A percentile compares a stretch with the other conserved stretches of the same genome.
These are phyloP conservation scores for Corythornis cristatus DNA, from an alignment of 2,113 vertebrate species.

Conservation along the genomic window DNA sequence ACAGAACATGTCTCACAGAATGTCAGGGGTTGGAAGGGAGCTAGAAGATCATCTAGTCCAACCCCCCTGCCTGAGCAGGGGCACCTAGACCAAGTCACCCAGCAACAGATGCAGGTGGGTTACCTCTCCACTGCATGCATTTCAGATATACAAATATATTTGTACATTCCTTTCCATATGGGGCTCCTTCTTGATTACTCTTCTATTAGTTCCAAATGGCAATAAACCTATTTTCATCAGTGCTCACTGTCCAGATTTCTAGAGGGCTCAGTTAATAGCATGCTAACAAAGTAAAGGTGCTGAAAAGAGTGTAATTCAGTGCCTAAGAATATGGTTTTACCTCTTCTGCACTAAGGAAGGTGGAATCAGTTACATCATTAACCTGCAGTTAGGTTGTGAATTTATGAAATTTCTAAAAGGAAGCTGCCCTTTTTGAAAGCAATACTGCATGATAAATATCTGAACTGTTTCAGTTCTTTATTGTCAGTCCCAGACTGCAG, in stretches of 20 bases:
- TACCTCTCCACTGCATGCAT: fast-evolving
- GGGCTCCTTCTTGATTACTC: background rate
- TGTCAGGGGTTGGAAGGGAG: too few relatives aligned
- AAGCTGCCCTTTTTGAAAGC: background rate
- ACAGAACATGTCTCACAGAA: too few relatives aligned
- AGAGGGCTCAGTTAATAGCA: background rate
- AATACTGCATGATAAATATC: background rate
- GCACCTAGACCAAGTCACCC: too few relatives aligned
- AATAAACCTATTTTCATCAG: background rate
- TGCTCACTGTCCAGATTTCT: background rate
- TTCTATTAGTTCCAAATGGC: background rate
- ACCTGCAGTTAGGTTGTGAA: background rate
- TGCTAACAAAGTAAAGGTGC: background rate
- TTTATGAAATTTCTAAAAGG: slow-evolving; percentile 8
- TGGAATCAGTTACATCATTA: background rate
- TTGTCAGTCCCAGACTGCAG: background rate
- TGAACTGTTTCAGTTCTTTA: background rate
- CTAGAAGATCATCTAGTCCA: too few relatives aligned
- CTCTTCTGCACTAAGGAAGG: background rate
- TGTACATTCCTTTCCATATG: background rate
- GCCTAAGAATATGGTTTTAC: background rate
- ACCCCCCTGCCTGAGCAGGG: too few relatives aligned
- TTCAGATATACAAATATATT: background rate
- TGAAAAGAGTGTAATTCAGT: background rate
- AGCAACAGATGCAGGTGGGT: background rate